A percentile compares a stretch with the other conserved stretches of the same genome.
Conservation (phyloP, 2,797 vertebrate species). For the Schizopygopsis pylzovi region DNA sequence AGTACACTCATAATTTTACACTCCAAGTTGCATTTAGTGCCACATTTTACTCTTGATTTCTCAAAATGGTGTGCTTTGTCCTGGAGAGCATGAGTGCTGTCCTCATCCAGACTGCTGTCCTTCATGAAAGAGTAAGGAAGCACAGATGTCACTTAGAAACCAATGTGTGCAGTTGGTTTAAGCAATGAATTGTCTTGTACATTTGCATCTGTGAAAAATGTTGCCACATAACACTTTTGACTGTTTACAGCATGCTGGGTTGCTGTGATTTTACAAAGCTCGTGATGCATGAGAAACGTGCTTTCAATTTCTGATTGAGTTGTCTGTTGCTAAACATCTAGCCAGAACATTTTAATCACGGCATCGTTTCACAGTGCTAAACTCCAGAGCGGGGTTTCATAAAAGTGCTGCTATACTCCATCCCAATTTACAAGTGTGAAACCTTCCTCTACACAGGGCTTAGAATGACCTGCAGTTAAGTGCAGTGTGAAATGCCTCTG, state of each 20-base stretch:
- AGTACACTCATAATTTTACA: neutral
- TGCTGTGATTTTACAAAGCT: neutral
- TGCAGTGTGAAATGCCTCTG: neutral
- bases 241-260: neutral
- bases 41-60: neutral
- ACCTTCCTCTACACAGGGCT: constrained; percentile 1
- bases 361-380: neutral
- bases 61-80: neutral
- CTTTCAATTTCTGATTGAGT: neutral
- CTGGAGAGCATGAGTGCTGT: neutral
- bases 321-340: neutral
- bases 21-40: neutral
- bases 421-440: neutral
- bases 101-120: neutral
- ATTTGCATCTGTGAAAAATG: neutral
- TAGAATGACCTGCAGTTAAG: neutral
- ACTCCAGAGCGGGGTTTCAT: neutral
- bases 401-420: neutral
- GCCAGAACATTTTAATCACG: neutral
- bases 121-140: neutral
- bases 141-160: constrained; percentile 6
- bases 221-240: neutral
- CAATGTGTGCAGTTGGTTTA: too few relatives aligned
- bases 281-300: neutral
- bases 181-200: neutral